Base-by-base conservation (phyloP, 2,113 vertebrate genomes). In the Cricetomys ansorgei region DNA sequence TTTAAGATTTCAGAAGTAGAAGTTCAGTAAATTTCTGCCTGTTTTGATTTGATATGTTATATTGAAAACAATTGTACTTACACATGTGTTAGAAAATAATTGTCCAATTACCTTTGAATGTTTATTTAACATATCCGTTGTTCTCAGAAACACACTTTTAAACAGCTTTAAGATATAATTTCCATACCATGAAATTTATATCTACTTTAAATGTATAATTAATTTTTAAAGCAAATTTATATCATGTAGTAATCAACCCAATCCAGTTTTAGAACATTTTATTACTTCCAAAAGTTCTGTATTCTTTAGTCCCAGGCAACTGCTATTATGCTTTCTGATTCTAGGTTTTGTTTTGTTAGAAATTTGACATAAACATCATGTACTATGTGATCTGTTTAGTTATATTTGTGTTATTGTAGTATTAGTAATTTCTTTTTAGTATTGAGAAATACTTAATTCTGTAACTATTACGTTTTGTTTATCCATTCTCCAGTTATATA, bases 291-390 rank as follows among this genome's bases (percentile, higher is more conserved):
- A 62, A 92, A 92, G 48, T 91, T 80, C 8, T 88, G 12, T 27
- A 34, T 9, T 70, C 27, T 67, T 93, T n/a, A 91, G 62, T 23
- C 31, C 7, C 4, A 59, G 77, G 65, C 64, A 85, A 43, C 13
- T 79, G 73, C n/a, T 62, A 45, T 40, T 92, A 10, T 86, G 59
- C 89, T 96, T 92, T 93, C 34, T 94, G 7, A 95, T 48, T 92
- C 12, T 79, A 62, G 45, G 53, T 73, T 92, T 80, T 81, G 17
- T 75, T 93, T 73, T 93, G 67, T 31, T 73, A 48, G 15, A 84
- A 93, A 80, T 88, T 88, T 69, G 55, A 75, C 43, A 53, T 53
- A 95, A 76, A 59, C 40, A 3, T 70, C 70, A 72, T 72, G 43
- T 15, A 57, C 25, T 69, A 19, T 43, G 1, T 90, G 73, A 75